phyloP scores from a whole-genome alignment of 2,113 vertebrate genomes.

The Toxostoma redivivum region DNA sequence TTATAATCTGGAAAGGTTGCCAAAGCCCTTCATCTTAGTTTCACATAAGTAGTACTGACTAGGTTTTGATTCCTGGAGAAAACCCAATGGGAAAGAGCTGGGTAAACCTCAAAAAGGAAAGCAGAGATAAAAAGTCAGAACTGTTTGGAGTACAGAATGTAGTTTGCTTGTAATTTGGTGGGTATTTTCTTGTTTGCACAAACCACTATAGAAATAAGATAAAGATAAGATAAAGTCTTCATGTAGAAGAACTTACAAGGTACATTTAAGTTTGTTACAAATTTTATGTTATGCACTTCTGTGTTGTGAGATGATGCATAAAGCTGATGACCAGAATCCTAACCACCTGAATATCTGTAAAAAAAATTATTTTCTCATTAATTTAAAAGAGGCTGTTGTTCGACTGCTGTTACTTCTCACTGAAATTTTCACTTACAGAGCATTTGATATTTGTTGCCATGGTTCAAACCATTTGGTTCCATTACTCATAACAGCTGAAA shows the following conservation, averaged over 20 bases:
- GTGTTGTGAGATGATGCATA: neutral
- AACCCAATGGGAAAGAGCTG: neutral
- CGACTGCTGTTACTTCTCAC: neutral
- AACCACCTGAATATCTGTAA: neutral
- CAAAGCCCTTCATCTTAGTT: constrained; percentile 44
- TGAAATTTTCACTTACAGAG: neutral
- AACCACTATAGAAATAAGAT: neutral
- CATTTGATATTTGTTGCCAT: neutral
- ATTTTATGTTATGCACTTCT: neutral
- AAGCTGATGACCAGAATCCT: neutral
- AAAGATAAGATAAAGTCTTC: neutral
- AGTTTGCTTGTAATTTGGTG: neutral
- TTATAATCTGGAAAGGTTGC: constrained; percentile 38
- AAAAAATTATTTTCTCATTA: neutral
- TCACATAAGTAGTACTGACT: neutral
- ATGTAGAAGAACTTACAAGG: neutral
- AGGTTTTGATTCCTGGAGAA: constrained; percentile 18
- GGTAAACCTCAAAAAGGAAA: neutral
- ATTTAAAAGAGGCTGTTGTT: neutral
- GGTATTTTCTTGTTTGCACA: neutral
- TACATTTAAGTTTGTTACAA: neutral
- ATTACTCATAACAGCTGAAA: neutral
- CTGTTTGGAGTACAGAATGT: neutral
- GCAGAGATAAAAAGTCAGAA: neutral
- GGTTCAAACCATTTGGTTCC: neutral